Percentiles rank a stretch among this genome's conserved stretches.
Evolutionary conservation across 2,888 invertebrate genomes (phyloP).

Genomic region (Ceratothoa steindachneri): DNA sequence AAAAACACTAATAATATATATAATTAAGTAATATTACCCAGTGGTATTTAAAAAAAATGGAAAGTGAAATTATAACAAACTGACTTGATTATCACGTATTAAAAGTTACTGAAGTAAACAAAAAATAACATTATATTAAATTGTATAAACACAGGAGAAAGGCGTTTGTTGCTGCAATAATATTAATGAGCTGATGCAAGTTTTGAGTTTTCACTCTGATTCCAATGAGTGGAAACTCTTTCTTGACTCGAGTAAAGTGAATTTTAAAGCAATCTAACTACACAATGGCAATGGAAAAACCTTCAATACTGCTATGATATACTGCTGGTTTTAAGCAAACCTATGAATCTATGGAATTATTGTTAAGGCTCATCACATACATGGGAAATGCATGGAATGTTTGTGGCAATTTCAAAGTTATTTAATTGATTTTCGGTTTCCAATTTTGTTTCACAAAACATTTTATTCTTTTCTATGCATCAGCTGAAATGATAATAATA

Average conservation of each 20-base stretch:
- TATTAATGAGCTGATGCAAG: too few relatives aligned
- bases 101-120: too few relatives aligned
- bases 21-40: too few relatives aligned
- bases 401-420: conserved; percentile 48
- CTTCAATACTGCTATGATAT: conserved; percentile 35
- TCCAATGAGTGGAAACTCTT: conserved; percentile 20
- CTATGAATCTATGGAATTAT: conserved; percentile 26
- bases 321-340: conserved; percentile 39
- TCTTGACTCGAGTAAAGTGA: conserved; percentile 21
- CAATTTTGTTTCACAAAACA: conserved; percentile 45
- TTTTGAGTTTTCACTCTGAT: too few relatives aligned
- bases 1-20: too few relatives aligned
- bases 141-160: conserved; percentile 15
- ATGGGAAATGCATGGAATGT: neutral
- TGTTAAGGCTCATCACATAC: conserved; percentile 45
- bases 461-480: conserved; percentile 23
- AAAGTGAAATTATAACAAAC: too few relatives aligned
- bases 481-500: neutral
- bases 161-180: conserved; percentile 12
- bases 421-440: conserved; percentile 38
- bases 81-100: too few relatives aligned
- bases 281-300: conserved; percentile 24
- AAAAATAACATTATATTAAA: too few relatives aligned
- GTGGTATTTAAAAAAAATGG: too few relatives aligned
- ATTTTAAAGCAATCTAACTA: conserved; percentile 21